Evolutionary conservation across 2,797 vertebrate species (phyloP).

Genomic region (Sebastes jordani): DNA sequence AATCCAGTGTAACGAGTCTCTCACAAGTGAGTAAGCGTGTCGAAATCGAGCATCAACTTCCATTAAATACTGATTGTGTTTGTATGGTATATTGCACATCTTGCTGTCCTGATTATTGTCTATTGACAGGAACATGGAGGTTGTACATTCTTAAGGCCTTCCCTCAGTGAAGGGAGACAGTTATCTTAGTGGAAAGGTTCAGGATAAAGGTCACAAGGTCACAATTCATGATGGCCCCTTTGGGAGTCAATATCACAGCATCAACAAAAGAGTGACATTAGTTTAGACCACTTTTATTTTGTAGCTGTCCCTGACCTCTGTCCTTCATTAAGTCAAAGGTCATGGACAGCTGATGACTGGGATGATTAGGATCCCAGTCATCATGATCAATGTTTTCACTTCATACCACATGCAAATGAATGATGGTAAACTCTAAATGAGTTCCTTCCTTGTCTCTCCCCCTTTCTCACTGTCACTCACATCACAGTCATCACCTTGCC

Average conservation of each 20-base stretch:
- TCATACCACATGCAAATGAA: neutral
- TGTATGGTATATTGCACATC: neutral
- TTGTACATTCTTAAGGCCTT: neutral
- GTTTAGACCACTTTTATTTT: neutral
- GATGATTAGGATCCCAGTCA: neutral
- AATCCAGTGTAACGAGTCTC: neutral
- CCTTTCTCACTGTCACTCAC: conserved; percentile 40
- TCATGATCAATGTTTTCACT: neutral
- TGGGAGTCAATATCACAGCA: conserved; percentile 8
- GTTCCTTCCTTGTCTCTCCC: neutral
- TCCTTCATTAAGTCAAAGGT: neutral
- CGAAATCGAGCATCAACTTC: neutral
- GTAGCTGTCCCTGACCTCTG: neutral
- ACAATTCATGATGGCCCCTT: neutral
- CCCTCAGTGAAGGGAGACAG: neutral
- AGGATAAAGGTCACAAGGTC: conserved; percentile 6
- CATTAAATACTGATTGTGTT: neutral
- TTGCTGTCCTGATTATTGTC: neutral
- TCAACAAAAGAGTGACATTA: neutral
- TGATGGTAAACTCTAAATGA: neutral
- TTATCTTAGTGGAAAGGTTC: conserved; percentile 3
- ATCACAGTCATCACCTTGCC: conserved; percentile 60
- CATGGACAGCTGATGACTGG: neutral
- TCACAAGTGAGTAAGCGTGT: neutral
- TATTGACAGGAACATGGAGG: neutral